These are phyloP conservation scores for Tolmerus cingulatus DNA, from an alignment of 2,888 invertebrate genomes.

Conservation along the genomic window DNA sequence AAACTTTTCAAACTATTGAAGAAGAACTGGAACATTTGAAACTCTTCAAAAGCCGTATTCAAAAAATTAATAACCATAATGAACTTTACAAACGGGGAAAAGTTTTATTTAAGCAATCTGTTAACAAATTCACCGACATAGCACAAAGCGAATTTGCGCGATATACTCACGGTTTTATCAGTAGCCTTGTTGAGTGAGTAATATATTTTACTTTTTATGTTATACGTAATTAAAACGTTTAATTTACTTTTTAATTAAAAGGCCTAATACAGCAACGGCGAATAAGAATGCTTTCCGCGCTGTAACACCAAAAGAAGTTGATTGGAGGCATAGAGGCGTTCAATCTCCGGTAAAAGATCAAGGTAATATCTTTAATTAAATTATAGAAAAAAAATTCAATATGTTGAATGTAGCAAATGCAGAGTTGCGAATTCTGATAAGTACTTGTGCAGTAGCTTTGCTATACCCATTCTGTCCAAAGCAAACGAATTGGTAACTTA, in stretches of 20 bases:
- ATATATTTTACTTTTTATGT: neutral
- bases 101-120: neutral
- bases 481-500: no score
- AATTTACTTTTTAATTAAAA: neutral
- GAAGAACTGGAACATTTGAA: neutral
- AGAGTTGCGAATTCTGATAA: no score
- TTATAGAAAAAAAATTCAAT: no score
- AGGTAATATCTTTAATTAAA: neutral
- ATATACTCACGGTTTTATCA: neutral
- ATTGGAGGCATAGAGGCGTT: slow-evolving; percentile 14
- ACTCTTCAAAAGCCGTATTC: neutral
- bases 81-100: neutral
- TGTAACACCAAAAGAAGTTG: neutral
- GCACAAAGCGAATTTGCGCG: neutral
- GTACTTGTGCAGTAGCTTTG: no score
- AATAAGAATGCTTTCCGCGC: neutral
- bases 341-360: slow-evolving; percentile 20
- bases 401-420: no score
- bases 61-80: slow-evolving; percentile 12
- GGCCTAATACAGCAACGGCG: slow-evolving; percentile 12
- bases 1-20: neutral
- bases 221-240: neutral
- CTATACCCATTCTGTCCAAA: no score
- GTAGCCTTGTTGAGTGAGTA: slow-evolving; percentile 2
- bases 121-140: slow-evolving; percentile 11